A percentile compares a stretch with the other conserved stretches of the same genome.
Evolutionary conservation across 2,888 invertebrate genomes (phyloP).

Genomic region (Eupeodes luniger): DNA sequence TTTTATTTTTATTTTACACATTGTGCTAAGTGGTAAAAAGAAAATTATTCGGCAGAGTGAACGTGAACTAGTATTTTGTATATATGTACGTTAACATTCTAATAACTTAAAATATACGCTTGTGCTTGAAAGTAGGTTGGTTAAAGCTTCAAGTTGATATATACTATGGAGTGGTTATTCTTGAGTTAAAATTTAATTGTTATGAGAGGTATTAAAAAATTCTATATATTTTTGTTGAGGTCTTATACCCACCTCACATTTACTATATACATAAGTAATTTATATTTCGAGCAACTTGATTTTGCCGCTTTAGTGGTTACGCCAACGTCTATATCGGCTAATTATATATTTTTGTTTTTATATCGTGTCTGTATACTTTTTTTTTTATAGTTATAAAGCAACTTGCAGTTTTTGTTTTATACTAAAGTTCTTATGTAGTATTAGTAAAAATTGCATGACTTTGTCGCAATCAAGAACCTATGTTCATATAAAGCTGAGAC

Average conservation of each 20-base stretch:
- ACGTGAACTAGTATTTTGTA: neutral
- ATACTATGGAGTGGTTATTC: slow-evolving; percentile 29
- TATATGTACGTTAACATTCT: slow-evolving; percentile 29
- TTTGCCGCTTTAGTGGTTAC: slow-evolving; percentile 4
- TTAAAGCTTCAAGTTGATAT: neutral
- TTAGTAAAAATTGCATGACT: neutral
- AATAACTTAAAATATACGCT: neutral
- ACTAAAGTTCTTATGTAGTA: no score
- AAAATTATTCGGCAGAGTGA: slow-evolving; percentile 1
- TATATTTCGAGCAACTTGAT: neutral
- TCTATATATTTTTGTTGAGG: neutral
- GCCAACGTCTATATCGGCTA: slow-evolving; percentile 2
- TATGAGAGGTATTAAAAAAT: neutral
- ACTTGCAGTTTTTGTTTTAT: neutral
- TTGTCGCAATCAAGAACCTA: neutral
- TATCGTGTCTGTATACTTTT: neutral
- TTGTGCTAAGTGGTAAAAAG: slow-evolving; percentile 16
- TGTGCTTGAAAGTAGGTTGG: neutral
- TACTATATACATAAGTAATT: neutral
- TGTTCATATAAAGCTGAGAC: no score
- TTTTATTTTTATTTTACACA: slow-evolving; percentile 10
- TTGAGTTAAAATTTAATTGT: slow-evolving; percentile 41
- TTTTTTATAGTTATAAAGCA: neutral
- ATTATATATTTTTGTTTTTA: neutral
- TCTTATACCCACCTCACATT: neutral